Evolutionary conservation across 1,140 invertebrate genomes (phyloP), one percentile per base, ranked within the genome.

Genomic region (Eciton burchellii): DNA sequence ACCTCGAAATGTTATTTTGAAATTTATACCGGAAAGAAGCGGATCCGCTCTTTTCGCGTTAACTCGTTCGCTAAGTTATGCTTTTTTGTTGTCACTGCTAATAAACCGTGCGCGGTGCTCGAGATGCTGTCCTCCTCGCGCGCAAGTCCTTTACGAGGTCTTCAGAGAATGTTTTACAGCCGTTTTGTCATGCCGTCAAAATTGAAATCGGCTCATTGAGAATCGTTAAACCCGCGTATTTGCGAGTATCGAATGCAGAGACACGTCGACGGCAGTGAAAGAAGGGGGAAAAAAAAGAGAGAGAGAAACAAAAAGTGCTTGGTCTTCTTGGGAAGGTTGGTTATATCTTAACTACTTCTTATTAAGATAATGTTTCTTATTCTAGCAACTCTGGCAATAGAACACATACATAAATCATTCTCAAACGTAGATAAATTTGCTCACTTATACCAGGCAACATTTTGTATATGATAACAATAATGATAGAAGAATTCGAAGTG

Each of bases 71-170:
- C 19, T 29, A 14, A 26, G 43, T 73, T 66, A 59, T 59, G 57
- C 24, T 82, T 60, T 41, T 49, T 24, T 66, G 41, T 77, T 77
- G 74, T 77, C 56, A 14, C 65, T 21, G 9, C 41, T 79, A 79
- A 56, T 70, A 56, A 79, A 49, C 24, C 5, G 16, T 12, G 4
- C 45, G 49, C n/a, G n/a, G n/a, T 35, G 59, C 16, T 8, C 12
- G 43, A 54, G 16, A 47, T 6, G 19, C 29, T 4, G 26, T 8
- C n/a, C 24, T 76, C 41, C 54, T 24, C 19, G 21, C 24, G 21
- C 5, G n/a, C 56, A 21, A 59, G 57, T 72, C 35, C 16, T 65
- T 43, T 56, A 56, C 24, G 70, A 41, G 49, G 49, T 14, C 9
- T 70, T 71, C 59, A 19, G 43, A 60, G 6, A 45, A 6, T 35